These are phyloP conservation scores for Empidonax traillii DNA, from an alignment of 2,113 vertebrate species.

Conservation along the genomic window DNA sequence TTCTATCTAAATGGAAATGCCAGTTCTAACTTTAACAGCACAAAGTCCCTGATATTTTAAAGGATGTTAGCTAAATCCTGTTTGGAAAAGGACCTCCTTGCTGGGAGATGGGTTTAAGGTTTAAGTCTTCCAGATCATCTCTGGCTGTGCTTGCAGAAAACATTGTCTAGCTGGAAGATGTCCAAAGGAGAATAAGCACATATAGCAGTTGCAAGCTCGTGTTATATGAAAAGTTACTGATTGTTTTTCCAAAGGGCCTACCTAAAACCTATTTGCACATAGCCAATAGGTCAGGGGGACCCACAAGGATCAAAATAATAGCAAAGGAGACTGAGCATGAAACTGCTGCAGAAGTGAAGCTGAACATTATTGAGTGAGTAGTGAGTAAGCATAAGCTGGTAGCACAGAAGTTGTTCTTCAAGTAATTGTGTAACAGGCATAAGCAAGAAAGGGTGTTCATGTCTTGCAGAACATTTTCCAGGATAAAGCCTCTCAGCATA, in stretches of 20 bases:
- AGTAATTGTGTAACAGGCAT: neutral
- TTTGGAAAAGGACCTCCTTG: neutral
- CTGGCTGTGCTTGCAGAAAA: neutral
- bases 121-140: neutral
- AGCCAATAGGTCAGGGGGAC: neutral
- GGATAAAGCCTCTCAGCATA: neutral
- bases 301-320: neutral
- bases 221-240: neutral
- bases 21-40: neutral
- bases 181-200: neutral
- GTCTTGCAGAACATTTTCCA: neutral
- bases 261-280: neutral
- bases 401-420: neutral
- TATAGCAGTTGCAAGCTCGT: neutral
- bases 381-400: neutral
- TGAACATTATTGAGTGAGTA: fast-evolving
- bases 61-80: neutral
- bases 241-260: neutral
- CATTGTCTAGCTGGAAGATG: neutral
- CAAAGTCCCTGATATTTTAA: neutral
- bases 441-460: fast-evolving
- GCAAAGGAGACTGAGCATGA: neutral
- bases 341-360: neutral
- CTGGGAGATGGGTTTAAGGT: neutral
- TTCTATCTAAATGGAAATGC: neutral